Percentiles rank a stretch among this genome's conserved stretches.
These are phyloP conservation scores for Picathartes gymnocephalus DNA, from an alignment of 2,113 vertebrate genomes.

Conservation along the genomic window DNA sequence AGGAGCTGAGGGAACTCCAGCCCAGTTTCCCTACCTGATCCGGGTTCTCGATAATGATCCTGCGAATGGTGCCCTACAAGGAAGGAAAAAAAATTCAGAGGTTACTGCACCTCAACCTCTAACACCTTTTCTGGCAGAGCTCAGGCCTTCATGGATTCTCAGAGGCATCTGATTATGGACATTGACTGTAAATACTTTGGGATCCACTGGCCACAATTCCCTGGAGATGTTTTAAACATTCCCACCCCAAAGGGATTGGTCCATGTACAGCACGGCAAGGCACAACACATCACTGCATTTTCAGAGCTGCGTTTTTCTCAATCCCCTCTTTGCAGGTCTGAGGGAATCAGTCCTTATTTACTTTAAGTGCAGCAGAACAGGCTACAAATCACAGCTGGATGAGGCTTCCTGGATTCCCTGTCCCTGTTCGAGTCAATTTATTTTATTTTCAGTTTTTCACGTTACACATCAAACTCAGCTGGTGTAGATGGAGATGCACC, in stretches of 20 bases:
- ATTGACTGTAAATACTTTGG: not conserved
- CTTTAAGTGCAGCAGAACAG: not conserved
- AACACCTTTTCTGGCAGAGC: not conserved
- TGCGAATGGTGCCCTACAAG: slow-evolving; percentile 69
- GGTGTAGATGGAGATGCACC: not conserved
- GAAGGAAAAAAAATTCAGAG: not conserved
- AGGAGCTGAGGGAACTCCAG: not conserved
- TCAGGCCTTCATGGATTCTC: not conserved
- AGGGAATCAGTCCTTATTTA: not conserved
- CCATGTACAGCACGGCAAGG: fast-evolving
- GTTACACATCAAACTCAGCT: not conserved
- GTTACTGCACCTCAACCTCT: not conserved
- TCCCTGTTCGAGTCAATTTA: not conserved
- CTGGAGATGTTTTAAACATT: not conserved
- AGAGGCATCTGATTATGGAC: fast-evolving
- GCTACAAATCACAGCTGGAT: not conserved
- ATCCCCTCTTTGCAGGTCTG: not conserved
- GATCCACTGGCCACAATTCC: not conserved
- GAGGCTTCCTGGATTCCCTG: not conserved
- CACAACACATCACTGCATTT: not conserved
- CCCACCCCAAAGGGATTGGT: not conserved
- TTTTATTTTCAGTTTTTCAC: fast-evolving
- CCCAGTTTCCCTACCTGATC: slow-evolving; percentile 66
- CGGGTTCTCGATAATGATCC: slow-evolving; percentile 75
- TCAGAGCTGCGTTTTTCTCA: not conserved